A percentile compares a stretch with the other conserved stretches of the same genome.
Evolutionary conservation across 2,113 vertebrate genomes (phyloP).

Genomic region (Eulacestoma nigropectus): DNA sequence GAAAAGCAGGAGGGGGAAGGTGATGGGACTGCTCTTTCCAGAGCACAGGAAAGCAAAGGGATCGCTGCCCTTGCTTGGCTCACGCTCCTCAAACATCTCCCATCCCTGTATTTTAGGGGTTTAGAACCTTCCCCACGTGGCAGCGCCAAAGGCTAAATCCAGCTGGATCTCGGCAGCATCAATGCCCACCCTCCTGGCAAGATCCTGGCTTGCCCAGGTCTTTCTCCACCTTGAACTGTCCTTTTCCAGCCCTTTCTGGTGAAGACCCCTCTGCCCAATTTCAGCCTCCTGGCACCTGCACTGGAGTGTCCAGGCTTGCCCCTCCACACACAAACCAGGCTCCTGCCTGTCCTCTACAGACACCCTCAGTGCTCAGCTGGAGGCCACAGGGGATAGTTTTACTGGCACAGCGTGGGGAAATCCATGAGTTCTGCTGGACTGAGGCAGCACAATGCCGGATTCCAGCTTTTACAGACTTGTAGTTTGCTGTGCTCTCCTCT

Average conservation of each 20-base stretch:
- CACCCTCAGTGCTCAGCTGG: accelerated
- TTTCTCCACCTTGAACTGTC: neutral
- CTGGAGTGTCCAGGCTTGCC: neutral
- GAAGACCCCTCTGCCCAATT: neutral
- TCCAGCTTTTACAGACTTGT: neutral
- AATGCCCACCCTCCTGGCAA: neutral
- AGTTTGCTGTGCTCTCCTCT: neutral
- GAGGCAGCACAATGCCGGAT: accelerated
- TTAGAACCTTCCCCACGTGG: neutral
- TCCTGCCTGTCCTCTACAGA: neutral
- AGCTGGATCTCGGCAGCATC: accelerated
- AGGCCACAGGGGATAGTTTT: neutral
- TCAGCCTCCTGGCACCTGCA: neutral
- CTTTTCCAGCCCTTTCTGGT: neutral
- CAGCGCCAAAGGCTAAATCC: neutral
- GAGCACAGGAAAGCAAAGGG: neutral
- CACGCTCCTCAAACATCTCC: neutral
- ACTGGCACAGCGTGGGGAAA: neutral
- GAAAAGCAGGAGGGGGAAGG: neutral
- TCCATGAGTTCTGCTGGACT: accelerated
- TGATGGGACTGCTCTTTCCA: neutral
- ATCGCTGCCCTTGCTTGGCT: neutral
- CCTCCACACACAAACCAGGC: neutral
- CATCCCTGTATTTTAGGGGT: neutral
- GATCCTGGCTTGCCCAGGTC: neutral